Base-by-base conservation (phyloP, 2,888 invertebrate genomes). In the Eupeodes latifasciatus region DNA sequence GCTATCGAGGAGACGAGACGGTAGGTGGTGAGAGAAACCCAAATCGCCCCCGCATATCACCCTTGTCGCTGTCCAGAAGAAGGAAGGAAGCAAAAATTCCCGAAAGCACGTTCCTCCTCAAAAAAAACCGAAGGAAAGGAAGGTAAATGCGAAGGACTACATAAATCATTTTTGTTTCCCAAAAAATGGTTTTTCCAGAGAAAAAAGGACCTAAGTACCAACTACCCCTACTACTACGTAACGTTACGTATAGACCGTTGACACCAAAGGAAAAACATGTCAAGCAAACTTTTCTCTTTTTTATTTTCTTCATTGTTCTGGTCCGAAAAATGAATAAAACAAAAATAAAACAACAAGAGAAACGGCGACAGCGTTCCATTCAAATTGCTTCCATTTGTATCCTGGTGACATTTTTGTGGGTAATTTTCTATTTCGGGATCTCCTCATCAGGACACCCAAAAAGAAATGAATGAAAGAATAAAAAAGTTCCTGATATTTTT, bases 331-430 rank as follows among this genome's bases (percentile, higher is more conserved):
- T n/a, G 19, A 62, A 44, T 4, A 16, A 62, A n/a, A 61, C 36
- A 62, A 10, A 40, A 62, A 44, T 14, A 12, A 71, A 62, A 62
- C 40, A 55, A 55, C n/a, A 55, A 71, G 34, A 71, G 55, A 55
- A 71, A 55, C 11, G 55, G 55, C 47, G 71, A 61, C 72, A 51
- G 66, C 67, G 67, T 77, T 75, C 87, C 80, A 80, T 76, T 83
- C 72, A 87, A 87, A 87, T 87, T 87, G 83, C 87, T 80, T 80
- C 80, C 83, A 87, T 87, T 87, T 83, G 83, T 83, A 72, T 83
- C 76, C 76, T 61, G 83, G 80, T 83, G 83, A 80, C 76, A 80
- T 80, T 83, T 80, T 72, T 87, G 87, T 80, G 87, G 83, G 83
- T 87, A 87, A 87, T 87, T 87, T 87, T 83, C 86, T 80, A 83